Evolutionary conservation across 1,140 invertebrate genomes (phyloP).

Genomic region (silkworm (Bombyx mori)): ASM3026992v2 NC_085123.1:12008001-12008500

Average conservation of each 20-base stretch:
- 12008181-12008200: conserved; percentile 70
- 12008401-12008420: conserved; percentile 20
- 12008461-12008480: too few species aligned
- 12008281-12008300: conserved; percentile 44
- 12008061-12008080: conserved; percentile 76
- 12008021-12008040: conserved; percentile 82
- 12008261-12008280: conserved; percentile 62
- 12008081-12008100: conserved; percentile 80
- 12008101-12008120: conserved; percentile 52
- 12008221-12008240: conserved; percentile 38
- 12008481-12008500: too few species aligned
- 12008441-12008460: too few species aligned
- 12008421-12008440: too few species aligned
- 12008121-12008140: conserved; percentile 51
- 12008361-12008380: conserved; percentile 76
- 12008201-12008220: conserved; percentile 62
- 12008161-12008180: conserved; percentile 72
- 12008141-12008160: conserved; percentile 69
- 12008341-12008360: conserved; percentile 79
- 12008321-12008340: conserved; percentile 76
- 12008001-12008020: conserved; percentile 76
- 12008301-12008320: conserved; percentile 72
- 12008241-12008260: conserved; percentile 51
- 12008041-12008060: conserved; percentile 79
- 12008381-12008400: conserved; percentile 74